phyloP scores from a whole-genome alignment of 2,888 invertebrate genomes.

The Melinopterus prodromus region DNA sequence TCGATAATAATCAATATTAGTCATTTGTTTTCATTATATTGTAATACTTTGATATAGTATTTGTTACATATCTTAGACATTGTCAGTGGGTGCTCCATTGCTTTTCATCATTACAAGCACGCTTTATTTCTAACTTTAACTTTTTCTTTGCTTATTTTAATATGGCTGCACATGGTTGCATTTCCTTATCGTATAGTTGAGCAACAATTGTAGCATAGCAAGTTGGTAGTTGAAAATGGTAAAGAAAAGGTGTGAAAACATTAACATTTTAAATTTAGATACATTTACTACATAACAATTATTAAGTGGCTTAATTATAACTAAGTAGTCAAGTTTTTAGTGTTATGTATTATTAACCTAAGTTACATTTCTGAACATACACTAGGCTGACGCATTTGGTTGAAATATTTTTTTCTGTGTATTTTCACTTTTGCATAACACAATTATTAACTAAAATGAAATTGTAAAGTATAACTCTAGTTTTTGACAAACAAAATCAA shows the following conservation, averaged over 20 bases:
- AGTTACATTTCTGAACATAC: no score
- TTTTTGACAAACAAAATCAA: no score
- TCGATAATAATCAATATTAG: no score
- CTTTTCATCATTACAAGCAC: conserved; percentile 11
- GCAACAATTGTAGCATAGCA: background rate
- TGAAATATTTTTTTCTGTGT: no score
- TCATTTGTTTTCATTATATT: background rate
- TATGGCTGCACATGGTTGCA: conserved; percentile 7
- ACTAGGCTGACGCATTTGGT: no score
- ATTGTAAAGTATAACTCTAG: no score
- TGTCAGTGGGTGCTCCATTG: background rate
- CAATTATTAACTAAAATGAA: no score
- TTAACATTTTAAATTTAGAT: no score
- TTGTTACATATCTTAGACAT: background rate
- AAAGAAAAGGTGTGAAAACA: background rate
- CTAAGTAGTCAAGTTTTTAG: background rate
- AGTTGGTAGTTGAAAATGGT: background rate
- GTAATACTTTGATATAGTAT: background rate
- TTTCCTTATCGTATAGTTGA: background rate
- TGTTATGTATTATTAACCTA: no score
- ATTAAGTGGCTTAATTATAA: background rate
- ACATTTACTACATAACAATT: background rate
- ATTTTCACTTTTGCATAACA: no score
- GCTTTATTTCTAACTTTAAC: conserved; percentile 34
- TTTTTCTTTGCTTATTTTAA: conserved; percentile 28